phyloP scores from a whole-genome alignment of 2,888 invertebrate genomes.

The Orthosia incerta region DNA sequence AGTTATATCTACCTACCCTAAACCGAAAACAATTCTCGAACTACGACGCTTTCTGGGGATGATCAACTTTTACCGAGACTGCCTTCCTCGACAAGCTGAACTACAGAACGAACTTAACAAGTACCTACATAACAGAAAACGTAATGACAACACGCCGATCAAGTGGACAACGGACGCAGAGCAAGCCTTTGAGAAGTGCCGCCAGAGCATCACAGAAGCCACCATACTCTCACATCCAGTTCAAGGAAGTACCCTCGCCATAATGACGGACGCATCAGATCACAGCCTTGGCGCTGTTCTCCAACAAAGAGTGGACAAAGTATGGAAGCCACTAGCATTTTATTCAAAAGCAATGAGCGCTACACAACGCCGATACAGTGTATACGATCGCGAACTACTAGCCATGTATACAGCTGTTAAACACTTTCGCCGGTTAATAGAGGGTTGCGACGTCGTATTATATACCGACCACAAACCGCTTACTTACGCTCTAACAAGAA shows the following conservation, averaged over 20 bases:
- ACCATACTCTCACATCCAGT: too few relatives aligned
- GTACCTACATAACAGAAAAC: too few relatives aligned
- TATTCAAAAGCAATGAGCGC: slow-evolving; percentile 14
- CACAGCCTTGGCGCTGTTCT: too few relatives aligned
- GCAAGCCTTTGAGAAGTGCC: too few relatives aligned
- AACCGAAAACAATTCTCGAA: slow-evolving; percentile 2
- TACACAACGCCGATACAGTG: slow-evolving; percentile 11
- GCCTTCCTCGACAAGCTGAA: background rate
- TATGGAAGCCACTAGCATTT: slow-evolving; percentile 10
- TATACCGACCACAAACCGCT: too few relatives aligned
- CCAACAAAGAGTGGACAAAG: background rate
- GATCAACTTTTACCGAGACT: background rate
- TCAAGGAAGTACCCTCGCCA: too few relatives aligned
- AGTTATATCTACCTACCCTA: background rate
- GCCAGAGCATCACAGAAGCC: too few relatives aligned
- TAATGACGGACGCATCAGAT: too few relatives aligned
- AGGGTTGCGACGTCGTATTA: too few relatives aligned
- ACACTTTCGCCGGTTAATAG: background rate
- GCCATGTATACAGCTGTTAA: background rate
- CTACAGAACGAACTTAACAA: slow-evolving; percentile 1
- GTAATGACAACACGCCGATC: too few relatives aligned
- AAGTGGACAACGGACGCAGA: too few relatives aligned
- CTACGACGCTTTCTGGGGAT: slow-evolving; percentile 3
- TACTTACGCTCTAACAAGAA: background rate
- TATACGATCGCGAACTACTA: slow-evolving; percentile 9